Conservation (phyloP, 2,797 vertebrate genomes). For the Phyllotis vaccarum region DNA sequence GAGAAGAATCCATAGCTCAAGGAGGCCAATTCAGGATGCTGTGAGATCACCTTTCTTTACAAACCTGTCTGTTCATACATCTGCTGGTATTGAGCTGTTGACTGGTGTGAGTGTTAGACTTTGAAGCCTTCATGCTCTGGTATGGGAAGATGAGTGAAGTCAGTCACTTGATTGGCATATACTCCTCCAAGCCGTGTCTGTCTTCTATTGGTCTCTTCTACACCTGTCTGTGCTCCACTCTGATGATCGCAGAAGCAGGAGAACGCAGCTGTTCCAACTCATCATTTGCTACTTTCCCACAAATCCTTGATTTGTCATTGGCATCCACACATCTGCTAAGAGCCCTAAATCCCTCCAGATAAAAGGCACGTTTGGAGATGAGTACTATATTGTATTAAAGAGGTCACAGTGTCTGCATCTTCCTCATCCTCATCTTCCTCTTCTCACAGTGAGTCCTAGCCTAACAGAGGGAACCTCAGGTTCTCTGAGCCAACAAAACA, state of each 20-base stretch:
- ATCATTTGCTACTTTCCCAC: too few species aligned
- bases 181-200: background rate
- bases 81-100: background rate
- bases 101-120: background rate
- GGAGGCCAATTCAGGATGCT: background rate
- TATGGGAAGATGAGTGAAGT: background rate
- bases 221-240: background rate
- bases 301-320: too few species aligned
- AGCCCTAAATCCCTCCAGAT: background rate
- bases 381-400: background rate
- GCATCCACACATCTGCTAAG: background rate
- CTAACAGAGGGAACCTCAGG: background rate
- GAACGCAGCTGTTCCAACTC: rapidly evolving
- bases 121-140: background rate
- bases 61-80: background rate
- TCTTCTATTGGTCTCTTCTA: background rate
- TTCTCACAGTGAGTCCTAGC: background rate
- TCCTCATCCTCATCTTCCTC: background rate
- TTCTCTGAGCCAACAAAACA: background rate
- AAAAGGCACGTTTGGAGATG: background rate
- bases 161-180: too few species aligned
- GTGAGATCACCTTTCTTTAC: background rate
- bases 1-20: background rate
- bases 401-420: background rate
- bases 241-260: background rate